Conservation (phyloP, 2,797 vertebrate genomes). For the Remorina albescens region DNA sequence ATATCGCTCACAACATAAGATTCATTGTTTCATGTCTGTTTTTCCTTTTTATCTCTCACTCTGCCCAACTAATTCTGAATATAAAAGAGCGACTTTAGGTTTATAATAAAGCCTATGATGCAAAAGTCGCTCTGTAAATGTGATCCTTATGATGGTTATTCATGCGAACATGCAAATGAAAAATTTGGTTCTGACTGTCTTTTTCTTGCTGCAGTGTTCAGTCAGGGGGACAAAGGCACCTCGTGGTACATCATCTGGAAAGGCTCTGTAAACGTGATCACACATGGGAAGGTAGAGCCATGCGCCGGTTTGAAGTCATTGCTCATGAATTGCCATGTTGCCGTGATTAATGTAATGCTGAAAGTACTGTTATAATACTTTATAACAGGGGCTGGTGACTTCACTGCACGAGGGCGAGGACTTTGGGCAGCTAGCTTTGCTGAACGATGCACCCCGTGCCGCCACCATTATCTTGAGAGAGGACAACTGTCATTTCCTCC, state of each 20-base stretch:
- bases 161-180: too few relatives aligned
- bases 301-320: not conserved
- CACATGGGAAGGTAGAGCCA: constrained; percentile 91
- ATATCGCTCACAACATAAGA: not conserved
- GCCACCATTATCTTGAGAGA: constrained; percentile 96
- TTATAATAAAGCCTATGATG: constrained; percentile 13
- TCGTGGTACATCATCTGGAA: constrained; percentile 99
- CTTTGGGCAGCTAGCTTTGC: constrained; percentile 94
- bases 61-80: constrained; percentile 13
- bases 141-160: constrained; percentile 14
- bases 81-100: not conserved
- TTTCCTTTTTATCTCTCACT: not conserved
- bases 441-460: constrained; percentile 93
- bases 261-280: constrained; percentile 97
- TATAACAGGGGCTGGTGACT: constrained; percentile 90
- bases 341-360: not conserved
- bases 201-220: constrained; percentile 88
- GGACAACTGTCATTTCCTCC: constrained; percentile 95
- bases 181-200: not conserved
- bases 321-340: not conserved
- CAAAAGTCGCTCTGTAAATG: not conserved
- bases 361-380: constrained; percentile 4
- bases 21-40: constrained; percentile 17
- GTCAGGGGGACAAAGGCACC: constrained; percentile 96
- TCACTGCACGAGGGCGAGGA: constrained; percentile 95